These are phyloP conservation scores for Alsophila aescularia DNA, from an alignment of 2,888 invertebrate genomes.

Conservation along the genomic window DNA sequence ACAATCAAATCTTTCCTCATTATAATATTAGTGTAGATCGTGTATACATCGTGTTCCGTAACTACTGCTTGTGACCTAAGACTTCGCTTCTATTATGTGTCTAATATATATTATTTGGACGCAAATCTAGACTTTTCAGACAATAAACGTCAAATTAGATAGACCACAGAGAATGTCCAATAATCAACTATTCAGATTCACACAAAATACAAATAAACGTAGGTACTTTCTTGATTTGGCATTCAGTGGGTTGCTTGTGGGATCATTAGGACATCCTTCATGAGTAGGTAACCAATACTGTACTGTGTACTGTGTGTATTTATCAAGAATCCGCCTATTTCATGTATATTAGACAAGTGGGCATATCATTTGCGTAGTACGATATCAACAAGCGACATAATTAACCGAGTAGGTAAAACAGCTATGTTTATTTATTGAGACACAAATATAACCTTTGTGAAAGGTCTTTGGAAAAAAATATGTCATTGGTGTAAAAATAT, in stretches of 20 bases:
- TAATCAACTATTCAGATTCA: background rate
- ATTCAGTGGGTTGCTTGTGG: slow-evolving; percentile 1
- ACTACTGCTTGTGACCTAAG: slow-evolving; percentile 25
- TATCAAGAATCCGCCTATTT: background rate
- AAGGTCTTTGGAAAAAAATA: slow-evolving; percentile 46
- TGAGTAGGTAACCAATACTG: background rate
- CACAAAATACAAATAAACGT: background rate
- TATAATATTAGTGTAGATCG: too few relatives aligned
- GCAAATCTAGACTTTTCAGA: too few relatives aligned
- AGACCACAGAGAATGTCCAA: slow-evolving; percentile 10
- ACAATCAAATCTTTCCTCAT: too few relatives aligned
- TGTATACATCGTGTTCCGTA: too few relatives aligned
- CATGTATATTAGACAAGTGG: background rate
- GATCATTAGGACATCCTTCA: background rate
- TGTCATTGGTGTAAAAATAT: slow-evolving; percentile 60
- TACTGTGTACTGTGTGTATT: background rate
- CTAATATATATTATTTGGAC: too few relatives aligned
- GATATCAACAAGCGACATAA: slow-evolving; percentile 13
- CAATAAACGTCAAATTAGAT: slow-evolving; percentile 21
- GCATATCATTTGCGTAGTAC: slow-evolving; percentile 8
- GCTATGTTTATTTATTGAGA: slow-evolving; percentile 22
- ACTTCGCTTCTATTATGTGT: too few relatives aligned
- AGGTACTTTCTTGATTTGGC: background rate
- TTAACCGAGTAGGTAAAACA: slow-evolving; percentile 1
- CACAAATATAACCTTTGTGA: slow-evolving; percentile 32